Conservation (phyloP, 2,888 invertebrate species). For the Drosophila vallismaia region DNA sequence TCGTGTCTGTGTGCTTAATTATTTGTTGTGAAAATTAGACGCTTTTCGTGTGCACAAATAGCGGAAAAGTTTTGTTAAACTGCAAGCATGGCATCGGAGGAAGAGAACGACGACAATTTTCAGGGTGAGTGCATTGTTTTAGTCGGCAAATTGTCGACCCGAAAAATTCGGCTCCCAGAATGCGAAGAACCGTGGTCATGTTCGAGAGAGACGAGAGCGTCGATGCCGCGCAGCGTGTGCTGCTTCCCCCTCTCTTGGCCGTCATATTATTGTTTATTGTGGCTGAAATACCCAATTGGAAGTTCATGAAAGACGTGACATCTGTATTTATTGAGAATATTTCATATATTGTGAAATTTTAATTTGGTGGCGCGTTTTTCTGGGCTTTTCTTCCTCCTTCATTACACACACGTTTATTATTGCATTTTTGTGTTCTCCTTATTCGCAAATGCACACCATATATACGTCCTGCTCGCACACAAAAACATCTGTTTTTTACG, state of each 20-base stretch:
- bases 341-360: slow-evolving; percentile 48
- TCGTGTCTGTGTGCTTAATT: slow-evolving; percentile 77
- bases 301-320: background rate
- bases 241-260: slow-evolving; percentile 55
- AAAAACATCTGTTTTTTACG: slow-evolving; percentile 63
- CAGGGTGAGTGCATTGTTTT: slow-evolving; percentile 88
- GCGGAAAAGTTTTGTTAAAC: slow-evolving; percentile 60
- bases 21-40: slow-evolving; percentile 71
- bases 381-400: slow-evolving; percentile 49
- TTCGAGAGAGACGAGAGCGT: slow-evolving; percentile 59
- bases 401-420: slow-evolving; percentile 67
- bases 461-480: slow-evolving; percentile 50
- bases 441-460: slow-evolving; percentile 69
- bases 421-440: slow-evolving; percentile 61
- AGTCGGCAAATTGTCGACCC: slow-evolving; percentile 44
- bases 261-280: slow-evolving; percentile 46
- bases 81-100: slow-evolving; percentile 91
- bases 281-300: slow-evolving; percentile 22
- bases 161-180: slow-evolving; percentile 58
- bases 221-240: slow-evolving; percentile 61
- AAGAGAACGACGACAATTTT: slow-evolving; percentile 93
- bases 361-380: slow-evolving; percentile 55
- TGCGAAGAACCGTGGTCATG: slow-evolving; percentile 74
- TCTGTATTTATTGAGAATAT: slow-evolving; percentile 13
- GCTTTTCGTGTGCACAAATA: slow-evolving; percentile 70